These are phyloP conservation scores for Sinotaia quadrata DNA, from an alignment of 2,888 invertebrate genomes.

Conservation along the genomic window DNA sequence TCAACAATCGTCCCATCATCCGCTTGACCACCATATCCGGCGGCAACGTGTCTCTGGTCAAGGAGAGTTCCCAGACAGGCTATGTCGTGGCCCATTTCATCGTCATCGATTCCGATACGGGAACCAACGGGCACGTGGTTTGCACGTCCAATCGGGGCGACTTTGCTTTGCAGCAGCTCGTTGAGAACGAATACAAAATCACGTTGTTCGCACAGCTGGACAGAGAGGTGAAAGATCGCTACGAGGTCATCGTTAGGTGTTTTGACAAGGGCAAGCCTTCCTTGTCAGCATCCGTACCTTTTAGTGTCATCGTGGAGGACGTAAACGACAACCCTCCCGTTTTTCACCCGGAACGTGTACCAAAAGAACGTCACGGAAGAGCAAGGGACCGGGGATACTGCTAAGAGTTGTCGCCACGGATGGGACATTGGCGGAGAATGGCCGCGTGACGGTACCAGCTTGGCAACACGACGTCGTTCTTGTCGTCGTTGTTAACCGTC, in stretches of 20 bases:
- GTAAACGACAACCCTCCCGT: conserved; percentile 65
- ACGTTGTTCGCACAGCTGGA: conserved; percentile 46
- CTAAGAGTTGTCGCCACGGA: conserved; percentile 62
- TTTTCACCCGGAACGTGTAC: conserved; percentile 51
- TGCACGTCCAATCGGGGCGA: conserved; percentile 47
- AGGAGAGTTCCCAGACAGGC: conserved; percentile 58
- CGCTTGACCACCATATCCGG: conserved; percentile 35
- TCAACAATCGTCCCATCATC: conserved; percentile 37
- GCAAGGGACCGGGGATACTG: conserved; percentile 48
- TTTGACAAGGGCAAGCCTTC: conserved; percentile 61
- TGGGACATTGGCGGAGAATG: conserved; percentile 54
- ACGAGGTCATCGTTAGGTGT: conserved; percentile 55
- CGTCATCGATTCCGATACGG: conserved; percentile 65
- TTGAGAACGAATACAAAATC: conserved; percentile 56
- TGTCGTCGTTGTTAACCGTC: conserved; percentile 26
- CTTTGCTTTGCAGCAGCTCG: conserved; percentile 54
- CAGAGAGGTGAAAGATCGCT: conserved; percentile 52
- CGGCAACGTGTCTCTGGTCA: conserved; percentile 28
- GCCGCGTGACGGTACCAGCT: conserved; percentile 51
- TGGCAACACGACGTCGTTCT: conserved; percentile 33
- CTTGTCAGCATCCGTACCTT: conserved; percentile 43
- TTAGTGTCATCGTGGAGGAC: conserved; percentile 60
- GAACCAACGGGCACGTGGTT: conserved; percentile 57
- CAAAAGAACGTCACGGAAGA: conserved; percentile 57
- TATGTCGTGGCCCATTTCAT: conserved; percentile 64